Base-by-base conservation (phyloP, 2,797 vertebrate species). In the Furcifer pardalis region DNA sequence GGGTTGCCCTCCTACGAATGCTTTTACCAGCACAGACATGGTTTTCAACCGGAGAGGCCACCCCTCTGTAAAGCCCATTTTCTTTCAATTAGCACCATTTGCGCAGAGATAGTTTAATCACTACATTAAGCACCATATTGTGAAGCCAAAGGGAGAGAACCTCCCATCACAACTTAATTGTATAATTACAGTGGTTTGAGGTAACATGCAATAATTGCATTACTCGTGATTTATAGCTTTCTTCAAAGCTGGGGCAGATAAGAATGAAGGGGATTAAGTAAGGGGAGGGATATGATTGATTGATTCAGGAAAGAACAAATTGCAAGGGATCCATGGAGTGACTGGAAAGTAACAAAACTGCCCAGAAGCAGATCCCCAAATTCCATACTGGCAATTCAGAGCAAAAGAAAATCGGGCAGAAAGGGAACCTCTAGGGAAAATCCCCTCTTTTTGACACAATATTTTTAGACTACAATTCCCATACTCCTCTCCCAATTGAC, bases 71-170 rank as follows among this genome's bases (percentile, higher is more conserved):
- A 40, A 91, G 21, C 79, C 86, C 83, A 85, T 90, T 85, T 90
- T 77, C 87, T 90, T 88, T 74, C 80, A 89, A 71, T 90, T 92
- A 88, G 30, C 80, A 83, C 68, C 84, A 76, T 49, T 85, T 74
- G 89, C 40, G 37, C 44, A 87, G 71, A 83, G 77, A 86, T 92
- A 89, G 40, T 83, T 86, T 83, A 90, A 94, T 87, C 30, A 84
- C 82, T 86, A 69, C 13, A 1, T 81, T 89, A 21, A 88, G 78
- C 86, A 68, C 84, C 52, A 88, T 21, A 30, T 69, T 66, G 30
- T 73, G 19, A 63, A 83, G 90, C 65, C 73, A 88, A 87, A 84
- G 35, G 81, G 23, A 59, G 77, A 44, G 72, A 49, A 17, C 91
- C 91, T 84, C 72, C 78, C 68, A 84, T 84, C 68, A 80, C 79